A percentile compares a stretch with the other conserved stretches of the same genome.
Conservation (phyloP, 2,797 vertebrate species). For the Sciurus carolinensis region DNA sequence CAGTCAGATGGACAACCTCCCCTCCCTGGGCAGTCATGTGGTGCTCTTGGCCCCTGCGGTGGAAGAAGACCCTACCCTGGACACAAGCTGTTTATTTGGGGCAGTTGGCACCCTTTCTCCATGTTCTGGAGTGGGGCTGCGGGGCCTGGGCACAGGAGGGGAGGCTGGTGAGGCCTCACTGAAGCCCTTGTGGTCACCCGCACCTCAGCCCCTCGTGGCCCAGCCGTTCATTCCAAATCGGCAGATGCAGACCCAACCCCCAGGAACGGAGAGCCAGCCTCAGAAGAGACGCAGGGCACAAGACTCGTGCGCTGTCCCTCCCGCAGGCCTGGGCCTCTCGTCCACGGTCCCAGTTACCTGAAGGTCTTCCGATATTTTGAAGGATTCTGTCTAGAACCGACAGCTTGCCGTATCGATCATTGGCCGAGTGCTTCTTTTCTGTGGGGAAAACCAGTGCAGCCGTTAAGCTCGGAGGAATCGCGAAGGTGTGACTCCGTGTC, state of each 20-base stretch:
- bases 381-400: slow-evolving; percentile 71
- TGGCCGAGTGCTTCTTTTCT: slow-evolving; percentile 38
- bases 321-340: background rate
- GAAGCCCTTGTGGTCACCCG: no score
- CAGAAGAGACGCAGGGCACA: fast-evolving
- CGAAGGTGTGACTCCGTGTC: background rate
- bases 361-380: slow-evolving; percentile 60
- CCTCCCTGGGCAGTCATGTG: background rate
- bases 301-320: background rate
- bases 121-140: no score
- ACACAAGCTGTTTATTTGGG: no score
- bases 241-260: background rate
- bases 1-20: background rate
- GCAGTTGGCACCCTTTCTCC: no score
- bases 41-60: no score
- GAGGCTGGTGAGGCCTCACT: background rate
- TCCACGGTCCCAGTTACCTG: slow-evolving; percentile 39
- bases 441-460: background rate
- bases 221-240: background rate
- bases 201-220: background rate
- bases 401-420: background rate
- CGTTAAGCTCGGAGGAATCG: background rate
- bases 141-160: no score
- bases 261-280: background rate
- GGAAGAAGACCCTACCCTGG: background rate